These are phyloP conservation scores for Drosophila hawaiiensis DNA, from an alignment of 2,888 invertebrate species.

Conservation along the genomic window DNA sequence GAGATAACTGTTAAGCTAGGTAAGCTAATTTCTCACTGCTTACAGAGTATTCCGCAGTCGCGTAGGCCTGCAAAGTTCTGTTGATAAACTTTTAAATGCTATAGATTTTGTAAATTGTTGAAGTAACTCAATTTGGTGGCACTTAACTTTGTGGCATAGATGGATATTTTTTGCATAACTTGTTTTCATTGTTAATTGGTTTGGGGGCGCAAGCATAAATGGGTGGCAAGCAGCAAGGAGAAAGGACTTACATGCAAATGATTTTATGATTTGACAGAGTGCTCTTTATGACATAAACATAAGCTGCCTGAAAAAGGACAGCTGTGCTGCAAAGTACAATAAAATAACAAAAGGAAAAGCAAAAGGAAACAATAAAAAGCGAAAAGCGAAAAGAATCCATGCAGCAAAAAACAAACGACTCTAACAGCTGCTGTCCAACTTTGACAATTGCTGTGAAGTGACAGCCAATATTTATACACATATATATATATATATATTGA, in stretches of 20 bases:
- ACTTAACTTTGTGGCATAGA: not conserved
- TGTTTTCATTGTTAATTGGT: slow-evolving; percentile 68
- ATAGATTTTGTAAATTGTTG: not conserved
- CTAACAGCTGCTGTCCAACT: not conserved
- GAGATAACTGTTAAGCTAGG: not conserved
- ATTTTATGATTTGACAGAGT: slow-evolving; percentile 40
- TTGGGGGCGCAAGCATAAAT: slow-evolving; percentile 13
- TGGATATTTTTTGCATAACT: not conserved
- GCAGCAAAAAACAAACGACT: not conserved
- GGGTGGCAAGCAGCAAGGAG: not conserved
- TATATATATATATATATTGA: not conserved
- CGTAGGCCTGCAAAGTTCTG: not conserved
- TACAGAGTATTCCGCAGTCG: not conserved
- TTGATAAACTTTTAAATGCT: not conserved
- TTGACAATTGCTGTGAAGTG: not conserved
- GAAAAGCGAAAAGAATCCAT: not conserved
- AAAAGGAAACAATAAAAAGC: slow-evolving; percentile 4
- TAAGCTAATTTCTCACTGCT: not conserved
- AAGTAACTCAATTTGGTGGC: slow-evolving; percentile 12
- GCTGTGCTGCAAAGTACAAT: slow-evolving; percentile 31
- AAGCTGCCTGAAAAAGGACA: slow-evolving; percentile 44
- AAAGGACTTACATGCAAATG: slow-evolving; percentile 54
- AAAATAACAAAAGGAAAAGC: not conserved
- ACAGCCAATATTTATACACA: not conserved
- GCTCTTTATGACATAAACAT: slow-evolving; percentile 6